Conservation (phyloP, 2,888 invertebrate genomes). For the Microplitis deprimator region DNA sequence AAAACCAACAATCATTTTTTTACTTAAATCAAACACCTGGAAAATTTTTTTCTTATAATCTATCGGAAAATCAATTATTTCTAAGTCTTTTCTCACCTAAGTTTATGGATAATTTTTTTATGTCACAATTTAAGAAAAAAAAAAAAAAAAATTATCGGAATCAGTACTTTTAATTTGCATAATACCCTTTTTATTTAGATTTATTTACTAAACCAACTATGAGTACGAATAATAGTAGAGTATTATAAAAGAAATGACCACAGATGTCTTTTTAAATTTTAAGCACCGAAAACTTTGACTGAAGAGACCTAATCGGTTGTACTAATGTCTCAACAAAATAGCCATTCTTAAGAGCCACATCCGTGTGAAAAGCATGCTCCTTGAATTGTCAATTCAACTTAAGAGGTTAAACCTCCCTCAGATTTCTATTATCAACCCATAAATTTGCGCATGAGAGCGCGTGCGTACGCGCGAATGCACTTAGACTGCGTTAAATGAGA, state of each 20-base stretch:
- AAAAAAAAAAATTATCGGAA: background rate
- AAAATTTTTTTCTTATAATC: constrained; percentile 1
- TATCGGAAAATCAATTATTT: background rate
- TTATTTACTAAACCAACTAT: background rate
- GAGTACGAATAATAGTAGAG: background rate
- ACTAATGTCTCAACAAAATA: constrained; percentile 29
- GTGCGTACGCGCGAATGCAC: constrained; percentile 14
- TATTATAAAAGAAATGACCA: background rate
- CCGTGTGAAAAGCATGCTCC: constrained; percentile 27
- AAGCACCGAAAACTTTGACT: constrained; percentile 27
- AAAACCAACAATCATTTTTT: background rate
- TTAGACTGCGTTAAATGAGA: constrained; percentile 28
- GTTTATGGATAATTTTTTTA: background rate
- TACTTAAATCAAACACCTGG: constrained; percentile 12
- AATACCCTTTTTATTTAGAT: background rate
- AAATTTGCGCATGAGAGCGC: constrained; percentile 37
- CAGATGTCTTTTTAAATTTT: constrained; percentile 6
- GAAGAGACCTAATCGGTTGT: constrained; percentile 19
- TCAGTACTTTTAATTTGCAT: background rate
- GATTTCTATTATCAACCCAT: constrained; percentile 37
- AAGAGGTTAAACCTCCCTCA: constrained; percentile 26
- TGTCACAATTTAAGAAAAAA: background rate
- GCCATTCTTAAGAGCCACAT: constrained; percentile 33
- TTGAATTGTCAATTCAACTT: constrained; percentile 27
- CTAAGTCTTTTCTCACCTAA: background rate